Conservation (phyloP, 2,797 vertebrate genomes). For the Cyprinodon diabolis region DNA sequence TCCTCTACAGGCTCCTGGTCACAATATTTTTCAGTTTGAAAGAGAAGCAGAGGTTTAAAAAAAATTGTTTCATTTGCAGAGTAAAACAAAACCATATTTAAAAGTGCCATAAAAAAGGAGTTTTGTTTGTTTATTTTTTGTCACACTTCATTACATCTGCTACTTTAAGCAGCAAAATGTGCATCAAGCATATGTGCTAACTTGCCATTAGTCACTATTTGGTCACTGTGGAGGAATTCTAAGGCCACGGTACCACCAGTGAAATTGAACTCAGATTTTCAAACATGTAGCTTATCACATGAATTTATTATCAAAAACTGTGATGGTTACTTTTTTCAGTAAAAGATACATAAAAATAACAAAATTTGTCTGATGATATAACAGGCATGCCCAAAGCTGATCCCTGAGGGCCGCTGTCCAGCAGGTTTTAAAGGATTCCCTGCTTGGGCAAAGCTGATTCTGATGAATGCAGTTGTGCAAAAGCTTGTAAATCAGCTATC, state of each 20-base stretch:
- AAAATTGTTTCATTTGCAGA: not conserved
- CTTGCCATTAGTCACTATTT: not conserved
- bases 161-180: too few relatives aligned
- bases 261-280: not conserved
- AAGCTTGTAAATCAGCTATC: too few relatives aligned
- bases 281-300: not conserved
- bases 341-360: not conserved
- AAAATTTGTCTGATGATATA: not conserved
- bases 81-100: not conserved
- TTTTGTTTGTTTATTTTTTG: not conserved
- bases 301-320: not conserved
- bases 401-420: too few relatives aligned
- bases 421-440: too few relatives aligned
- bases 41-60: not conserved
- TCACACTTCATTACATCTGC: not conserved
- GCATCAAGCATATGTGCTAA: too few relatives aligned
- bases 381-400: too few relatives aligned
- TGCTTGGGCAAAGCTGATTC: too few relatives aligned
- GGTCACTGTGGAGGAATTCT: not conserved
- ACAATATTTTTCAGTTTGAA: slow-evolving; percentile 28
- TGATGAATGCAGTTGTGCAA: too few relatives aligned
- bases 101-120: not conserved
- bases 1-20: slow-evolving; percentile 93
- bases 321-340: not conserved
- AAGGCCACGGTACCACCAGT: not conserved